phyloP scores from a whole-genome alignment of 2,888 invertebrate species.

The Brachypterus glaber region DNA sequence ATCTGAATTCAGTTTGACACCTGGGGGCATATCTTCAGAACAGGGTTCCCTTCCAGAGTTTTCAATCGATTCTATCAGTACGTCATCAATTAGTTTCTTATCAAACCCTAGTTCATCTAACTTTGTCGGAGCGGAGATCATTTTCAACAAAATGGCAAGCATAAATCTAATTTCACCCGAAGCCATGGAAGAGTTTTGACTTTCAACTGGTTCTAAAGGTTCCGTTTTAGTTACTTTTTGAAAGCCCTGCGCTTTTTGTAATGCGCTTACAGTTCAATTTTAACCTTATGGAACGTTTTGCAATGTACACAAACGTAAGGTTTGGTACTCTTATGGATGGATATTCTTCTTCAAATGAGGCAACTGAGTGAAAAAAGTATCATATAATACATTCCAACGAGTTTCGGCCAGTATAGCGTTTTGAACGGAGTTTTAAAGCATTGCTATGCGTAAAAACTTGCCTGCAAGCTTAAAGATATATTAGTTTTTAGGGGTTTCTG shows the following conservation, averaged over 20 bases:
- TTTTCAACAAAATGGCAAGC: constrained; percentile 69
- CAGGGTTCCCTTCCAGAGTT: constrained; percentile 63
- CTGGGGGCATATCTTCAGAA: constrained; percentile 48
- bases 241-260: constrained; percentile 41
- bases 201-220: constrained; percentile 29
- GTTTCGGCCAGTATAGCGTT: too few species aligned
- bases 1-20: constrained; percentile 63
- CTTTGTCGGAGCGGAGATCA: constrained; percentile 71
- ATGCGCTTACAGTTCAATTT: constrained; percentile 62
- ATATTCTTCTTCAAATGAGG: constrained; percentile 85
- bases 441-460: too few species aligned
- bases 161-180: constrained; percentile 69
- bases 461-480: too few species aligned
- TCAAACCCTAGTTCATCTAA: constrained; percentile 67
- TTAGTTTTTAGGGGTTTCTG: too few species aligned
- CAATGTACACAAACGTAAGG: constrained; percentile 71
- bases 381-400: constrained; percentile 59
- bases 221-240: constrained; percentile 29
- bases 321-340: constrained; percentile 69
- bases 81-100: constrained; percentile 68
- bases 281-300: constrained; percentile 64
- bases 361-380: constrained; percentile 67
- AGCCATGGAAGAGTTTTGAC: constrained; percentile 50
- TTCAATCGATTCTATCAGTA: constrained; percentile 66
- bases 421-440: too few species aligned